These are phyloP conservation scores for Melanophora roralis DNA, from an alignment of 2,888 invertebrate species.

Conservation along the genomic window DNA sequence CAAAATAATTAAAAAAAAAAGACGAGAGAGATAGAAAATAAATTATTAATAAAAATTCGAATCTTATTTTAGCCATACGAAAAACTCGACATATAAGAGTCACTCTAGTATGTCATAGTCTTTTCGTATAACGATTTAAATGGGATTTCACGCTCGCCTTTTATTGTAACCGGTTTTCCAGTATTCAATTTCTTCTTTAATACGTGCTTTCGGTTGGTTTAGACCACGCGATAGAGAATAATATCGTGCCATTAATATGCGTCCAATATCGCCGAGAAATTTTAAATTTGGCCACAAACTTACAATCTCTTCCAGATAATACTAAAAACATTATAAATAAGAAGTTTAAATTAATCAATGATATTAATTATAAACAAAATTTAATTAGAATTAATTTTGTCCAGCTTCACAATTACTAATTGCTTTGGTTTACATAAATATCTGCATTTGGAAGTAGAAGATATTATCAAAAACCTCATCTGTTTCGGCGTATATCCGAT, in stretches of 20 bases:
- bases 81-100: conserved; percentile 10
- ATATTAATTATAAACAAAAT: too few relatives aligned
- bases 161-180: conserved; percentile 88
- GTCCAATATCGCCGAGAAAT: conserved; percentile 87
- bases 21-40: too few relatives aligned
- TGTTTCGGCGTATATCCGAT: too few relatives aligned
- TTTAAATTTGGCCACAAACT: conserved; percentile 84
- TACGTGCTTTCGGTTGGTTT: conserved; percentile 81
- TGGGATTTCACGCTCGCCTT: conserved; percentile 77
- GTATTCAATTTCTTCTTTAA: conserved; percentile 85
- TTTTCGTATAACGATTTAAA: conserved; percentile 34
- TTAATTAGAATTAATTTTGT: too few relatives aligned
- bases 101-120: background rate
- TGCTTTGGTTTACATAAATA: too few relatives aligned
- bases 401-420: too few relatives aligned
- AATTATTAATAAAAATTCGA: conserved; percentile 21
- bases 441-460: too few relatives aligned
- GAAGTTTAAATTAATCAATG: too few relatives aligned
- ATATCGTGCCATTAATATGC: conserved; percentile 85
- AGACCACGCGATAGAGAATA: conserved; percentile 86
- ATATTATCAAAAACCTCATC: too few relatives aligned
- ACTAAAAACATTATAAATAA: conserved; percentile 79
- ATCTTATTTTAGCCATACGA: conserved; percentile 37
- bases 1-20: too few relatives aligned
- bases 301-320: conserved; percentile 86